Percentiles rank a stretch among this genome's conserved stretches.
Conservation (phyloP, 2,797 vertebrate species). For the Spinus olivaceus region DNA sequence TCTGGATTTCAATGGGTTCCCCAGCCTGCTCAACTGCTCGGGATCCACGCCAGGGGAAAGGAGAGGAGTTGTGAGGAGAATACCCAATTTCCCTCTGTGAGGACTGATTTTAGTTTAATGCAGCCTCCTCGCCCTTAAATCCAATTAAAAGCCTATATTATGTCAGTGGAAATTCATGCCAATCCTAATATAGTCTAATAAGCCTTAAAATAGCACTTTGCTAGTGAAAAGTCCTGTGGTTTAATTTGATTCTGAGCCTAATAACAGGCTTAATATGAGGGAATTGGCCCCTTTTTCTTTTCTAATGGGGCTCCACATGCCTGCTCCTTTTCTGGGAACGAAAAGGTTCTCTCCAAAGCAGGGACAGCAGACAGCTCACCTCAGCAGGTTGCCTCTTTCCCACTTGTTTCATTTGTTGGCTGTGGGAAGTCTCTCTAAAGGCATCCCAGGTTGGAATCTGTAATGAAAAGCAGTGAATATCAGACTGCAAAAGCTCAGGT, state of each 20-base stretch:
- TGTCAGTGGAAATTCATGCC: conserved; percentile 83
- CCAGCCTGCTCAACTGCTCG: conserved; percentile 30
- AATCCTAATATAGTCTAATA: conserved; percentile 85
- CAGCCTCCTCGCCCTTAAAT: conserved; percentile 78
- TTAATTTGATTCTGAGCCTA: conserved; percentile 81
- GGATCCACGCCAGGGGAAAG: conserved; percentile 63
- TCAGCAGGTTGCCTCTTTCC: neutral
- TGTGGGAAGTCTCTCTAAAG: neutral
- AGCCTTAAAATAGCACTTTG: conserved; percentile 82
- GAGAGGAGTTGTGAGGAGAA: conserved; percentile 63
- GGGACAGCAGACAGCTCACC: neutral
- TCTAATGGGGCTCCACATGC: conserved; percentile 57
- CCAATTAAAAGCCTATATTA: conserved; percentile 82
- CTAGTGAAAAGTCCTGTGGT: conserved; percentile 78
- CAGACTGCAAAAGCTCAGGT: neutral
- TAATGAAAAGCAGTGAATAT: neutral
- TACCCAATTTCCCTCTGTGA: conserved; percentile 58
- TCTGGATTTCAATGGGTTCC: conserved; percentile 68
- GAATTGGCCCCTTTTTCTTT: conserved; percentile 75
- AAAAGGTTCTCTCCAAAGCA: neutral
- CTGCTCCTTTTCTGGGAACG: conserved; percentile 24
- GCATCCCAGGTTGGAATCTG: neutral
- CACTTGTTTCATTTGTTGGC: neutral
- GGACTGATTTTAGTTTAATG: conserved; percentile 73
- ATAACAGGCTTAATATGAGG: conserved; percentile 77